Evolutionary conservation across 2,797 vertebrate genomes (phyloP).

Genomic region (Saxicola maurus): DNA sequence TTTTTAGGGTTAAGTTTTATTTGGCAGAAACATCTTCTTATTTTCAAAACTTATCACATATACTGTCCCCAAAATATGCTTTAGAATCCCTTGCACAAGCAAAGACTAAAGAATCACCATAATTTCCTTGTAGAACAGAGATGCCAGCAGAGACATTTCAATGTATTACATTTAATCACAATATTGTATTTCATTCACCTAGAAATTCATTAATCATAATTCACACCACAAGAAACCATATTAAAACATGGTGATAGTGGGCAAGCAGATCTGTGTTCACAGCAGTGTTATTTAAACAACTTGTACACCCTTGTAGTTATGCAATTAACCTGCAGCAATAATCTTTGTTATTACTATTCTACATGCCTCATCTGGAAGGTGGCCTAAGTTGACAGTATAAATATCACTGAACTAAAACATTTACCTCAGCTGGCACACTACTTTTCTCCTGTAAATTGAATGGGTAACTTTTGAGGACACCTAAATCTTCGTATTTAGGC

Average conservation of each 20-base stretch:
- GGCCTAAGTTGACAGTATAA: constrained; percentile 7
- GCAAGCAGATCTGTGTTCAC: background rate
- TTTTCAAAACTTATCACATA: background rate
- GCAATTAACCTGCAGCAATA: constrained; percentile 16
- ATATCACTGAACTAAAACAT: constrained; percentile 10
- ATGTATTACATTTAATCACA: constrained; percentile 32
- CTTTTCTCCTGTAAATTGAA: background rate
- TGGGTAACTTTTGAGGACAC: background rate
- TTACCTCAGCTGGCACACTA: background rate
- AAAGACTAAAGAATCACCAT: background rate
- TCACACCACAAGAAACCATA: constrained; percentile 9
- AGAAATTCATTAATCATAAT: constrained; percentile 59
- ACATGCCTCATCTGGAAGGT: background rate
- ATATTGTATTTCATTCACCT: constrained; percentile 42
- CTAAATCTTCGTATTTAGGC: background rate
- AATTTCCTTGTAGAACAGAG: background rate
- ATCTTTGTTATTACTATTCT: constrained; percentile 15
- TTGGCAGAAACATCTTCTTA: background rate
- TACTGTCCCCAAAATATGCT: background rate
- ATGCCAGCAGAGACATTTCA: constrained; percentile 3
- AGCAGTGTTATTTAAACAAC: background rate
- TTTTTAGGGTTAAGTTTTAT: background rate
- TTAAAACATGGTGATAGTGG: background rate
- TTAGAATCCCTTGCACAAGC: background rate
- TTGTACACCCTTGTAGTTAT: background rate